Evolutionary conservation across 2,797 vertebrate species (phyloP).

Genomic region (Tragopan temminckii): DNA sequence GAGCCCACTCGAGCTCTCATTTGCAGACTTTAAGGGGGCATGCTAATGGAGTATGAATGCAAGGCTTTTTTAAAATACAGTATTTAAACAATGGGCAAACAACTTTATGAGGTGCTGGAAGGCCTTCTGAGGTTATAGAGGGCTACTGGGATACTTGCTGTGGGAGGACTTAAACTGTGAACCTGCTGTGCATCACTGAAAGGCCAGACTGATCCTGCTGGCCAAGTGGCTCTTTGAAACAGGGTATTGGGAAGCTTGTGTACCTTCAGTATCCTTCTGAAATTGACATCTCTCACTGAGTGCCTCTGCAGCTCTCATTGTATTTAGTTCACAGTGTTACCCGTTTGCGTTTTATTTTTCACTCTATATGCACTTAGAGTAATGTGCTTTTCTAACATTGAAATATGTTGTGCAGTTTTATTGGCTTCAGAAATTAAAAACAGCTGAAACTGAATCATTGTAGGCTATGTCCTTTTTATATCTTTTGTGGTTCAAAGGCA

Average conservation of each 20-base stretch:
- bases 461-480: neutral
- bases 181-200: neutral
- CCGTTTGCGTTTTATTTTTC: neutral
- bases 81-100: neutral
- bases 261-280: neutral
- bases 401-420: neutral
- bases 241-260: neutral
- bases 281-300: neutral
- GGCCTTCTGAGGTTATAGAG: neutral
- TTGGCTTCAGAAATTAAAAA: neutral
- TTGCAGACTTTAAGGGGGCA: neutral
- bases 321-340: neutral
- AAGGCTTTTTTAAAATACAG: neutral
- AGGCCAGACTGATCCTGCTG: fast-evolving
- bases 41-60: neutral
- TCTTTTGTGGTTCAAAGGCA: neutral
- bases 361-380: neutral
- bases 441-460: neutral
- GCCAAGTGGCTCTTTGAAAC: neutral
- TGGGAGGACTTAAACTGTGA: neutral
- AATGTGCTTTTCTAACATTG: neutral
- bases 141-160: neutral
- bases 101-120: neutral
- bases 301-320: neutral
- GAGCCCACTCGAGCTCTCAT: neutral